These are phyloP conservation scores for Catharus bicknelli DNA, from an alignment of 2,113 vertebrate species.

Conservation along the genomic window DNA sequence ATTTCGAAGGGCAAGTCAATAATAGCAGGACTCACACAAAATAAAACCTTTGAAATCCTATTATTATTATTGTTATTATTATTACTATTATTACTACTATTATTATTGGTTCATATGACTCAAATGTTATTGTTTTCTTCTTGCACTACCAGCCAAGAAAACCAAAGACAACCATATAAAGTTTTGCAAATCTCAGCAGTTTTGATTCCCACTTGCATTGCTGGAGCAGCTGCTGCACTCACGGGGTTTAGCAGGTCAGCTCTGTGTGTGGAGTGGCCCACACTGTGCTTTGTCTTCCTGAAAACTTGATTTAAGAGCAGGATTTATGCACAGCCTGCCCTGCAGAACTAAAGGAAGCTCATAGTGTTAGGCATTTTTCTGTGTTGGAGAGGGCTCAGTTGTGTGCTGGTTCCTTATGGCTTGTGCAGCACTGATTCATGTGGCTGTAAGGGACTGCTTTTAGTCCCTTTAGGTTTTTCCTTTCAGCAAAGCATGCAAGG, in stretches of 20 bases:
- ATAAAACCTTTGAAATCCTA: conserved; percentile 52
- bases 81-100: conserved; percentile 27
- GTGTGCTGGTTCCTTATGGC: not conserved
- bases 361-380: fast-evolving
- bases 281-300: not conserved
- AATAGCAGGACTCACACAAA: conserved; percentile 41
- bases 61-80: conserved; percentile 11
- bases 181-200: conserved; percentile 63
- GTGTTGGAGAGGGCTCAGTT: not conserved
- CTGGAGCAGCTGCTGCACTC: conserved; percentile 40
- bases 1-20: conserved; percentile 45
- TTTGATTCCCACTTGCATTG: conserved; percentile 40
- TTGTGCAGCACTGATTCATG: too few relatives aligned
- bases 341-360: not conserved
- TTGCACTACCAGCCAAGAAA: conserved; percentile 60
- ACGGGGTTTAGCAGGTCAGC: not conserved
- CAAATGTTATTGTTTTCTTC: conserved; percentile 63
- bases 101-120: conserved; percentile 59
- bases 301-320: not conserved
- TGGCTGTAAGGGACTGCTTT: not conserved
- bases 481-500: not conserved
- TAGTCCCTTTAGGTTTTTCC: not conserved
- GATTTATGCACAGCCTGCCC: not conserved
- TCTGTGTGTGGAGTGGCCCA: not conserved
- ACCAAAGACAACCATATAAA: conserved; percentile 14